Evolutionary conservation across 2,888 invertebrate genomes (phyloP), one percentile per base, ranked within the genome.

Genomic region (Xanthorhoe designata): DNA sequence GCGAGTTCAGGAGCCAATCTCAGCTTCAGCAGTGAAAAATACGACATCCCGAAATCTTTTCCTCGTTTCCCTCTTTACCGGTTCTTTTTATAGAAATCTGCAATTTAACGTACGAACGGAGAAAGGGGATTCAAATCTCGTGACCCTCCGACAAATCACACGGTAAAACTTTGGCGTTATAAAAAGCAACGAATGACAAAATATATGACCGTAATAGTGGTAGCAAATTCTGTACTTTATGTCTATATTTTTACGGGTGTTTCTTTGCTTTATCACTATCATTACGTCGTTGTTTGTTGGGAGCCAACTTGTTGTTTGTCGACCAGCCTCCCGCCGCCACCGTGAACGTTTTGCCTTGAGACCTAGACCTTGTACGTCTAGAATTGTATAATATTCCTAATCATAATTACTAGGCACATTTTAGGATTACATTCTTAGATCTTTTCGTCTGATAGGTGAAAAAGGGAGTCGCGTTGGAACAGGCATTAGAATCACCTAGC

Each of bases 141-240:
- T 66, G 72, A 72, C 70, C 75, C 58, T 70, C 70, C 56, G 55
- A 75, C 79, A 77, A 79, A 79, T 78, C 76, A 72, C 75, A 67
- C 61, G 70, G 72, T 73, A 79, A 78, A 42, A 42, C 38, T 42
- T 42, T 13, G 13, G 9, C 38, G 38, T 38, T 38, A 38, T 38
- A 42, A 42, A 42, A 42, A 42, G 38, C 38, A 13, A 10, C 1
- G 38, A 38, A 38, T 38, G 38, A 38, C 13, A 38, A 7, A 13
- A 38, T 38, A 38, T 38, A 38, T 38, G 38, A 38, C 10, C 38
- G 13, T 7, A 38, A 8, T 2, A 38, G 38, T 38, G 32, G 32
- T 32, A 32, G 13, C 38, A 38, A 38, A 38, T 10, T 38, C n/a
- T 38, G 7, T 38, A 10, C 38, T 10, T 38, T 42, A 42, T 42